These are phyloP conservation scores for Arothron firmamentum DNA, from an alignment of 2,113 vertebrate genomes.

Conservation along the genomic window DNA sequence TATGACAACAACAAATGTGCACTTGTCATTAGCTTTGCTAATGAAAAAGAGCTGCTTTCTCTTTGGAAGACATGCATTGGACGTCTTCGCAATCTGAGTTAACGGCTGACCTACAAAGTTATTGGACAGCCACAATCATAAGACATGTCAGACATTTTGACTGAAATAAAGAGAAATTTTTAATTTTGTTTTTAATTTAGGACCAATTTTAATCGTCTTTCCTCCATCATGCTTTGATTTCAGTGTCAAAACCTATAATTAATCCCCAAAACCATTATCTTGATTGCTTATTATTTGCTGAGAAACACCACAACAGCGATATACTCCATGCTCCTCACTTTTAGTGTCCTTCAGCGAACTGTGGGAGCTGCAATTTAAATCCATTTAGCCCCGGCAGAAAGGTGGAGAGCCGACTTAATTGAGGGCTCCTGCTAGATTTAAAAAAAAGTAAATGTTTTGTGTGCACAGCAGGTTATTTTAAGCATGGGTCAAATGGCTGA, in stretches of 20 bases:
- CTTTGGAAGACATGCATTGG: too few relatives aligned
- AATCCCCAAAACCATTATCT: conserved; percentile 15
- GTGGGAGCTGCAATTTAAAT: conserved; percentile 66
- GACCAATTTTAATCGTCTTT: too few relatives aligned
- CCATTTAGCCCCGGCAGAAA: conserved; percentile 66
- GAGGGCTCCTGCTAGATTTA: conserved; percentile 61
- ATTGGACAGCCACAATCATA: too few relatives aligned
- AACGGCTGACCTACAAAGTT: too few relatives aligned
- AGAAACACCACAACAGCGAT: conserved; percentile 26
- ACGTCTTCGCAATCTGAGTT: too few relatives aligned
- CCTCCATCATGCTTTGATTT: too few relatives aligned
- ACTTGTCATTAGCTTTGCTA: too few relatives aligned
- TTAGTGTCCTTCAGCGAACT: conserved; percentile 31
- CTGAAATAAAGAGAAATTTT: too few relatives aligned
- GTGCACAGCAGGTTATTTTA: conserved; percentile 50
- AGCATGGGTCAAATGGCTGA: conserved; percentile 41
- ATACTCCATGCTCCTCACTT: conserved; percentile 28
- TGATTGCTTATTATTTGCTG: conserved; percentile 27
- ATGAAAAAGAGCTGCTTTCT: too few relatives aligned
- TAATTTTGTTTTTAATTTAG: too few relatives aligned
- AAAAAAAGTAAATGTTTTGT: conserved; percentile 64
- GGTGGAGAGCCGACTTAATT: conserved; percentile 63
- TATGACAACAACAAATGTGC: too few relatives aligned
- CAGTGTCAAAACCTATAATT: neutral
- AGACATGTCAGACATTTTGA: too few relatives aligned